phyloP scores from a whole-genome alignment of 2,797 vertebrate species.

The Mus minutoides region DNA sequence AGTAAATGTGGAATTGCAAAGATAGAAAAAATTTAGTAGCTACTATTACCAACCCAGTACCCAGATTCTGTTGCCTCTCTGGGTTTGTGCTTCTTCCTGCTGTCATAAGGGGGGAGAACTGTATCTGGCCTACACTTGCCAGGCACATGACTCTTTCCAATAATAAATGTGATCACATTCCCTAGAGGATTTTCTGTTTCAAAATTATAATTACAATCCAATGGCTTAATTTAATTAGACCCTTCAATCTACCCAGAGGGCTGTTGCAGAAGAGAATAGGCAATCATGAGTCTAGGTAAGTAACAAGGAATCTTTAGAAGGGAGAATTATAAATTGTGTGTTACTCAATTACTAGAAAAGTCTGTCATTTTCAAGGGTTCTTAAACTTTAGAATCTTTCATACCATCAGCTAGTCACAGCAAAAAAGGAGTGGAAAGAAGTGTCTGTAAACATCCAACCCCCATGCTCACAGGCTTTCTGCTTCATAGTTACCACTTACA shows the following conservation, averaged over 20 bases:
- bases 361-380: constrained; percentile 53
- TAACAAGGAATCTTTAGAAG: constrained; percentile 57
- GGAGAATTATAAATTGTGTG: constrained; percentile 49
- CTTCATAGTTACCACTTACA: constrained; percentile 47
- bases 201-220: constrained; percentile 87
- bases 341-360: constrained; percentile 55
- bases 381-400: constrained; percentile 19
- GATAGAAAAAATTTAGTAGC: neutral
- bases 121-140: neutral
- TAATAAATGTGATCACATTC: constrained; percentile 83
- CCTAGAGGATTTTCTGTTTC: constrained; percentile 84
- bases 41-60: neutral
- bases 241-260: constrained; percentile 80
- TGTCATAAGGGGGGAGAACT: neutral
- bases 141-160: constrained; percentile 70
- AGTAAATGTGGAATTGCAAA: constrained; percentile 26
- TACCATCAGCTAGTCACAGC: neutral
- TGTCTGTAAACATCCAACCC: constrained; percentile 1
- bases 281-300: constrained; percentile 81
- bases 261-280: constrained; percentile 78
- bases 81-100: neutral
- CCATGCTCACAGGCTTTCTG: constrained; percentile 15
- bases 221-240: constrained; percentile 87
- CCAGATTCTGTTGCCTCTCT: neutral
- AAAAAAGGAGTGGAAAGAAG: constrained; percentile 23